Percentiles rank a stretch among this genome's conserved stretches.
Evolutionary conservation across 1,140 invertebrate species (phyloP).

Genomic region (Diachasma alloeum): DNA sequence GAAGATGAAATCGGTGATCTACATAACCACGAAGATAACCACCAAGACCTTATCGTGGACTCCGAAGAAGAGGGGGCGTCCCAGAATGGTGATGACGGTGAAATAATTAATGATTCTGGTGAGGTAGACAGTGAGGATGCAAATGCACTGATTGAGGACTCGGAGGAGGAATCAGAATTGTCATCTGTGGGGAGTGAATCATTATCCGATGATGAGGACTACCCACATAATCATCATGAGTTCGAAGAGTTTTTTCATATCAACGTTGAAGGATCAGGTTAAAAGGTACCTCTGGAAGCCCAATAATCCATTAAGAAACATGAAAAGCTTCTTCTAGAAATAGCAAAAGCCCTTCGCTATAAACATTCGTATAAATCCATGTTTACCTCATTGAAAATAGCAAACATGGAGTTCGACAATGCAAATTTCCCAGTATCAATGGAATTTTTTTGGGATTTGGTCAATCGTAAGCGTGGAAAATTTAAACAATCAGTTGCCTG

Average conservation of each 20-base stretch:
- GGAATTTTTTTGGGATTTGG: not conserved
- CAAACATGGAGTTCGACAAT: not conserved
- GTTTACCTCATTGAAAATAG: not conserved
- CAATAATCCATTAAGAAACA: not conserved
- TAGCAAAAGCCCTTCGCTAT: not conserved
- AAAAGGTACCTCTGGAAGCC: not conserved
- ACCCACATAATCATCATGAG: too few species aligned
- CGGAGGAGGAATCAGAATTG: too few species aligned
- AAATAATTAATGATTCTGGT: too few species aligned
- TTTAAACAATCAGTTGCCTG: not conserved
- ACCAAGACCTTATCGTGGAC: too few species aligned
- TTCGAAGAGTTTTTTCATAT: not conserved
- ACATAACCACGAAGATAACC: too few species aligned
- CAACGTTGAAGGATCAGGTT: not conserved
- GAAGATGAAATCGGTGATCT: too few species aligned
- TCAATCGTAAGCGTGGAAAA: not conserved
- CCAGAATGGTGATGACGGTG: too few species aligned
- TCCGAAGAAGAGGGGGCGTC: too few species aligned
- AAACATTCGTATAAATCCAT: not conserved
- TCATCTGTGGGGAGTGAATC: too few species aligned
- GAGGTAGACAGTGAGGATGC: too few species aligned
- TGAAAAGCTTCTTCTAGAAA: not conserved
- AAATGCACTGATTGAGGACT: too few species aligned
- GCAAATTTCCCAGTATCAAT: not conserved
- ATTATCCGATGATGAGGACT: too few species aligned